Evolutionary conservation across 2,797 vertebrate species (phyloP).

Genomic region (Acridotheres tristis): DNA sequence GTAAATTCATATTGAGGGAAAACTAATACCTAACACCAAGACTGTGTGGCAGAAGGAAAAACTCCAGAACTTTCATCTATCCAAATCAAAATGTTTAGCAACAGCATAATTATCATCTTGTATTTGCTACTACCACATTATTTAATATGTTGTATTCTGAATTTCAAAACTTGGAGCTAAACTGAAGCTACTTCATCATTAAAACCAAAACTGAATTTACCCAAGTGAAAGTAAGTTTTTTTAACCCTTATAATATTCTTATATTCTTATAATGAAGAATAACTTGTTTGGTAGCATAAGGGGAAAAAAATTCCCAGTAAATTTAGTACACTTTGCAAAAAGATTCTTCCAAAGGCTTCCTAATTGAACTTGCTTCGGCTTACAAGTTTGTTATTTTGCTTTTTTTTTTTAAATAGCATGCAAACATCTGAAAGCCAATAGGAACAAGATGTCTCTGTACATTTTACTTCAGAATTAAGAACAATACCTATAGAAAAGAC

Average conservation of each 20-base stretch:
- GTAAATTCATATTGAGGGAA: neutral
- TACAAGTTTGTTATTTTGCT: neutral
- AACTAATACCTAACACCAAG: neutral
- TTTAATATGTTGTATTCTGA: neutral
- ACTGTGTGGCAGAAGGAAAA: neutral
- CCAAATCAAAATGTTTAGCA: neutral
- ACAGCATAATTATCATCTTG: neutral
- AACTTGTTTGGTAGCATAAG: neutral
- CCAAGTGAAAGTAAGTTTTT: neutral
- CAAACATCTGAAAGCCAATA: neutral
- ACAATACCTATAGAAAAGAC: neutral
- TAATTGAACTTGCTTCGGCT: neutral
- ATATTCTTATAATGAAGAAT: neutral
- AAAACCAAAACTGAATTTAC: neutral
- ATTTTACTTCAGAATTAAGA: neutral
- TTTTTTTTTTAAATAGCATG: neutral
- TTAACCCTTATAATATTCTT: neutral
- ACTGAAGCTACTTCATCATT: neutral
- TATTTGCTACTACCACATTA: neutral
- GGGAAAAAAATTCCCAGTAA: neutral
- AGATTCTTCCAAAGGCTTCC: neutral
- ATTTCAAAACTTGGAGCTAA: neutral
- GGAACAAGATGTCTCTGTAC: neutral
- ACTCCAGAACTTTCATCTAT: neutral
- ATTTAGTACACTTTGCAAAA: neutral